Evolutionary conservation across 1,140 invertebrate genomes (phyloP).

Genomic region (Lepidostoma basale): DNA sequence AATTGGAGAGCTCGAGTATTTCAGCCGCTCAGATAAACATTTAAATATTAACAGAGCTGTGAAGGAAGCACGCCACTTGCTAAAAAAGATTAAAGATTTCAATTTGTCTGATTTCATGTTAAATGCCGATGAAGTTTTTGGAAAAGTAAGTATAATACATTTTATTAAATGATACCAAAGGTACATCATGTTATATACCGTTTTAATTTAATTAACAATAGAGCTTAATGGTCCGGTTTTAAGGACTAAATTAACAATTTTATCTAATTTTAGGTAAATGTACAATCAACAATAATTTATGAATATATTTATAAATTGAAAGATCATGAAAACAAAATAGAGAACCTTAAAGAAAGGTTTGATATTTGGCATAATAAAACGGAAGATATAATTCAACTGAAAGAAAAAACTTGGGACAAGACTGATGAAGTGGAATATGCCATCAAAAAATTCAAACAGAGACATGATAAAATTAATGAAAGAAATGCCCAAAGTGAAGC

Average conservation of each 20-base stretch:
- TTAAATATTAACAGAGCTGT: slow-evolving; percentile 65
- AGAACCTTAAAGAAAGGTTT: slow-evolving; percentile 51
- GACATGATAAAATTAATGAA: slow-evolving; percentile 38
- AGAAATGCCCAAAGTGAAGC: slow-evolving; percentile 29
- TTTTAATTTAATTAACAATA: no score
- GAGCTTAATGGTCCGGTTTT: no score
- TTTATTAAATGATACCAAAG: no score
- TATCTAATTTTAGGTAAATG: slow-evolving; percentile 49
- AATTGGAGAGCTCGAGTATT: slow-evolving; percentile 58
- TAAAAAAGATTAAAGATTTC: slow-evolving; percentile 63
- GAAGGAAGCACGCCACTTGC: slow-evolving; percentile 63
- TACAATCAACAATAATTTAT: slow-evolving; percentile 54
- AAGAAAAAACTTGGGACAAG: slow-evolving; percentile 54
- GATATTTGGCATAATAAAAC: slow-evolving; percentile 57
- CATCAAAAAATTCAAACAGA: slow-evolving; percentile 43
- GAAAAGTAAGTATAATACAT: slow-evolving; percentile 56
- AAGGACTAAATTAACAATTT: no score
- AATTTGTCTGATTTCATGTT: slow-evolving; percentile 57
- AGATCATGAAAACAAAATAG: slow-evolving; percentile 52
- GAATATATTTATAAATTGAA: slow-evolving; percentile 57
- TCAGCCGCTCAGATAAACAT: slow-evolving; percentile 63
- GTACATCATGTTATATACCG: no score
- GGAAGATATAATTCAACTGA: slow-evolving; percentile 50
- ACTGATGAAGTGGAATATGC: slow-evolving; percentile 54
- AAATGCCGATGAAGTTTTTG: slow-evolving; percentile 59